Evolutionary conservation across 2,113 vertebrate species (phyloP).

Genomic region (Thermophis baileyi): DNA sequence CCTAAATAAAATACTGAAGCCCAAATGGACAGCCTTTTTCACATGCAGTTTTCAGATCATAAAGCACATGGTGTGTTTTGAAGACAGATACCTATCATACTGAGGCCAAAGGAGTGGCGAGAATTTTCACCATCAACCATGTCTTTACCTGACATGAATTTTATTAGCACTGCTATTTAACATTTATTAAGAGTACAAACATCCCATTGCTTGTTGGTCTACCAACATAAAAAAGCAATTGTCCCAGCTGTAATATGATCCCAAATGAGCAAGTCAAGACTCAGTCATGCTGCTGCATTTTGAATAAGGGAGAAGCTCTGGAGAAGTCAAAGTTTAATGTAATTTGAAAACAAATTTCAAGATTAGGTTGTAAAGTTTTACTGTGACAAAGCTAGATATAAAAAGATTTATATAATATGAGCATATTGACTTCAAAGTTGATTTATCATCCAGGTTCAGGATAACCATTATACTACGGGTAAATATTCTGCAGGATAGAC

Average conservation of each 20-base stretch:
- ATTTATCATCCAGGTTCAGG: not conserved
- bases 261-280: not conserved
- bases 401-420: slow-evolving; percentile 21
- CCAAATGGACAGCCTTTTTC: not conserved
- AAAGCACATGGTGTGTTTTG: not conserved
- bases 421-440: not conserved
- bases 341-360: slow-evolving; percentile 27
- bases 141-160: slow-evolving; percentile 9
- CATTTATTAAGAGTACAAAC: slow-evolving; percentile 14
- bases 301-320: not conserved
- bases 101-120: not conserved
- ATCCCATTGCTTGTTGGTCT: not conserved
- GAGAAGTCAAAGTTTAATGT: slow-evolving; percentile 25
- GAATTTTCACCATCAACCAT: not conserved
- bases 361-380: not conserved
- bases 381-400: slow-evolving; percentile 4
- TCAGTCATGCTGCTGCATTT: slow-evolving; percentile 13
- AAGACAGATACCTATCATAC: not conserved
- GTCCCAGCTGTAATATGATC: slow-evolving; percentile 4
- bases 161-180: slow-evolving; percentile 18
- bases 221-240: not conserved
- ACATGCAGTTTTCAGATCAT: not conserved
- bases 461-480: not conserved
- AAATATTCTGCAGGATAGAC: not conserved
- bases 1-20: not conserved